Evolutionary conservation across 2,113 vertebrate species (phyloP).

Genomic region (Apus apus): DNA sequence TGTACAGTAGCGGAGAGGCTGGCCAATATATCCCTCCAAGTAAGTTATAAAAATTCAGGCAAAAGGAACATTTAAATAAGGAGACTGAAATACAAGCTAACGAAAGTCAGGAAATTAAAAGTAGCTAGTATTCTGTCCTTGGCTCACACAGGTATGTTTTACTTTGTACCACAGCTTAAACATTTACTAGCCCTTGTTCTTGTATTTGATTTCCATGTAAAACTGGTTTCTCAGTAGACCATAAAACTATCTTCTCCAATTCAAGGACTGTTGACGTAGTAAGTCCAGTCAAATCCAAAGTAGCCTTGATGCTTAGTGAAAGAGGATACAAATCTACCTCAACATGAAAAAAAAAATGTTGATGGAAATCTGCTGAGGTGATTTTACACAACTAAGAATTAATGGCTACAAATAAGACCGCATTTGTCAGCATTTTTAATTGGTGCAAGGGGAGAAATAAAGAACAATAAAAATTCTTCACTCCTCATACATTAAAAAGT

Average conservation of each 20-base stretch:
- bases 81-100: slow-evolving; percentile 28
- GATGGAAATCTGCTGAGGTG: background rate
- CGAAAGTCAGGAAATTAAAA: slow-evolving; percentile 46
- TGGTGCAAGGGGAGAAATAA: background rate
- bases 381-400: background rate
- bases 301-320: background rate
- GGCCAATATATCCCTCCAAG: background rate
- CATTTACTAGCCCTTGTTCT: slow-evolving; percentile 3
- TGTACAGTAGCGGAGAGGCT: background rate
- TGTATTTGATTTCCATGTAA: slow-evolving; percentile 47
- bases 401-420: background rate
- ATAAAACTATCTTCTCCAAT: slow-evolving; percentile 27
- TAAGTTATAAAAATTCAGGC: background rate
- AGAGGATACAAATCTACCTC: background rate
- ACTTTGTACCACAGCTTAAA: background rate
- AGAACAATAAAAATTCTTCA: background rate
- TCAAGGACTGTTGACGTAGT: background rate
- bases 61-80: slow-evolving; percentile 25
- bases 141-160: slow-evolving; percentile 26
- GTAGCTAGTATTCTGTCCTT: slow-evolving; percentile 5
- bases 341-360: background rate
- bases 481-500: background rate
- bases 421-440: background rate
- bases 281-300: slow-evolving; percentile 1
- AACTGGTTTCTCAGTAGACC: slow-evolving; percentile 43